These are phyloP conservation scores for Lithophane semibrunnea DNA, from an alignment of 2,888 invertebrate genomes.

Conservation along the genomic window DNA sequence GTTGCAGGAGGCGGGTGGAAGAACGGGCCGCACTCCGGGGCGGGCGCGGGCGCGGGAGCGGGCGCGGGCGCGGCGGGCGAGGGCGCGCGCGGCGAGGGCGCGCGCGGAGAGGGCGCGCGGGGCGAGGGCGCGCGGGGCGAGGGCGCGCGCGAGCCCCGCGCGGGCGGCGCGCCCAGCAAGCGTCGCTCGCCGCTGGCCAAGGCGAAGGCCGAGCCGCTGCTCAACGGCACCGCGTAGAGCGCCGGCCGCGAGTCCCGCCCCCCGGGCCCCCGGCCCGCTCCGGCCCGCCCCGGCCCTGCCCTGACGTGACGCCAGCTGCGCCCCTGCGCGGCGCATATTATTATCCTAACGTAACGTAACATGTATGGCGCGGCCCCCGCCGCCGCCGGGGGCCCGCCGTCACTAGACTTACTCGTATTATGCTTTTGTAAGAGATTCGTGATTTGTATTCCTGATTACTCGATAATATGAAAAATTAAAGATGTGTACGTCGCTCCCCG, in stretches of 20 bases:
- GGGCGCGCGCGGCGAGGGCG: slow-evolving; percentile 66
- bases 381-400: slow-evolving; percentile 59
- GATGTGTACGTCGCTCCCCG: slow-evolving; percentile 87
- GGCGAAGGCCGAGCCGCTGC: slow-evolving; percentile 91
- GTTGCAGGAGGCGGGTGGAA: slow-evolving; percentile 86
- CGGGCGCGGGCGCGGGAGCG: slow-evolving; percentile 57
- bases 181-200: slow-evolving; percentile 86
- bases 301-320: slow-evolving; percentile 44
- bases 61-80: slow-evolving; percentile 47
- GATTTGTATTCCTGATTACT: slow-evolving; percentile 90
- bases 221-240: slow-evolving; percentile 92
- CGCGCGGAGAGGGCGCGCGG: slow-evolving; percentile 56
- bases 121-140: slow-evolving; percentile 64
- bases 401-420: slow-evolving; percentile 86
- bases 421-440: slow-evolving; percentile 90
- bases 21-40: slow-evolving; percentile 81
- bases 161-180: slow-evolving; percentile 67
- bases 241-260: slow-evolving; percentile 42
- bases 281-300: slow-evolving; percentile 31
- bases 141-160: slow-evolving; percentile 63
- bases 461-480: slow-evolving; percentile 86
- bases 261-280: slow-evolving; percentile 30
- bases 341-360: slow-evolving; percentile 74
- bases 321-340: slow-evolving; percentile 59
- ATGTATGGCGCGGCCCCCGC: slow-evolving; percentile 62